Evolutionary conservation across 2,888 invertebrate genomes (phyloP), one percentile per base, ranked within the genome.

Genomic region (Saturnia pavonia): DNA sequence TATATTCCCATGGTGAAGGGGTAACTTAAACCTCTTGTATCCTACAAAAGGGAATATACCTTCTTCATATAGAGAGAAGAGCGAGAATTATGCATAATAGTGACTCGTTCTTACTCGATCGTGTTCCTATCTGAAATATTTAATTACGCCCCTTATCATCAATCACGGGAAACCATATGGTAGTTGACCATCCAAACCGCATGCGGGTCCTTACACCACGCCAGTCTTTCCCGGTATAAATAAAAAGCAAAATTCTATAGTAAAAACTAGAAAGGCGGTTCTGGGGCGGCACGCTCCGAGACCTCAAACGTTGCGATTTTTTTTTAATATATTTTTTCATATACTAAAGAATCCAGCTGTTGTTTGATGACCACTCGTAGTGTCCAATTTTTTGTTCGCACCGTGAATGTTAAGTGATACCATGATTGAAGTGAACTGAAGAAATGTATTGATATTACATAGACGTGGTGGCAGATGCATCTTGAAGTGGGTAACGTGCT

Each of bases 301-400:
- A 85, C 85, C 88, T 84, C 86, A 84, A 85, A 85, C 84, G 79
- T 82, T 77, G 75, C 75, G 72, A 79, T 81, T 87, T 88, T 87
- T 87, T 86, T 83, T 76, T 75, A 16, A 48, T 45, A 48, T 78
- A 22, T 22, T 54, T 25, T 60, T 60, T 27, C 6, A 25, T 84
- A 85, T 87, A 57, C 19, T 69, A 74, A 74, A 78, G 77, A 82
- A 81, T 76, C 82, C 93, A 93, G 91, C 90, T 93, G 93, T 86
- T 89, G 85, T 88, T 88, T 84, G 89, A 89, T 91, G 92, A 92
- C 93, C 93, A 91, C 91, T 92, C 89, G 81, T 87, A 85, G 79
- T 80, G 85, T 82, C 81, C 83, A 68, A 75, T 79, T 87, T 91
- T 88, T 89, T 87, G 81, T 82, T 73, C 71, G 72, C 76, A 73